Evolutionary conservation across 2,888 invertebrate genomes (phyloP).

Genomic region (Drosophila emarginata): DNA sequence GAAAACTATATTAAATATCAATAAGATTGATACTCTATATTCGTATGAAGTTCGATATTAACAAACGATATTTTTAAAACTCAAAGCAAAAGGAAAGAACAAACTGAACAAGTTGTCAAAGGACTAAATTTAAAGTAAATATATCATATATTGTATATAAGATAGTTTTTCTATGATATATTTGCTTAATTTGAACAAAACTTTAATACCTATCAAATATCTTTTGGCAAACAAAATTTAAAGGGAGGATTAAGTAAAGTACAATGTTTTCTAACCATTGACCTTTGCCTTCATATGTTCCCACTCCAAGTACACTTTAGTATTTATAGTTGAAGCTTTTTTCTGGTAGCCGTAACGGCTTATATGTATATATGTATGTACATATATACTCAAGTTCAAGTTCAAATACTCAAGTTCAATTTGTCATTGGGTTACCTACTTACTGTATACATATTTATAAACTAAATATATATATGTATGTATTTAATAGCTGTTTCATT

Average conservation of each 20-base stretch:
- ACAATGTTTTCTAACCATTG: background rate
- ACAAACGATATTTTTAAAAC: no score
- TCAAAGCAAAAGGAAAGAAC: no score
- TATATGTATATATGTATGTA: background rate
- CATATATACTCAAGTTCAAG: conserved; percentile 23
- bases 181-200: background rate
- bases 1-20: background rate
- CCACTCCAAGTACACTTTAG: background rate
- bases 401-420: conserved; percentile 24
- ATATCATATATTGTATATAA: background rate
- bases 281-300: background rate
- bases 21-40: background rate
- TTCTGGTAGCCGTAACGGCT: background rate
- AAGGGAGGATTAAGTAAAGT: background rate
- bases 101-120: background rate
- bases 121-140: background rate
- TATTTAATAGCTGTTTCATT: background rate
- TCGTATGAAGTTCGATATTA: background rate
- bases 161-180: background rate
- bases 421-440: conserved; percentile 4
- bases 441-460: background rate
- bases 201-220: background rate
- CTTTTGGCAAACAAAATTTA: background rate
- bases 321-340: background rate
- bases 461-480: background rate